Base-by-base conservation (phyloP, 2,797 vertebrate species). In the Antennarius maculatus region DNA sequence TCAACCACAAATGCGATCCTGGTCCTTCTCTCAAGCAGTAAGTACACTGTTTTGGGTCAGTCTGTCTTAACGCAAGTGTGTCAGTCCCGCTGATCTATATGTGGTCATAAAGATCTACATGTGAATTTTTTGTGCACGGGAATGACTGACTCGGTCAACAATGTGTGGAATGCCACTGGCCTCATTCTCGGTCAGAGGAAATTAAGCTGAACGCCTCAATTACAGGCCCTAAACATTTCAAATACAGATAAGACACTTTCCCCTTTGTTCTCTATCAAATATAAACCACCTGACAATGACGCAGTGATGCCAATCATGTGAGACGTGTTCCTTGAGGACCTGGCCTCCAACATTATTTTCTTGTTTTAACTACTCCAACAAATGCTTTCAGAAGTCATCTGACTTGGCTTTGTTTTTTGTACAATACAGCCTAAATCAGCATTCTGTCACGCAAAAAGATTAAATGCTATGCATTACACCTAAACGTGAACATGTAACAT, bases 11-110 rank as follows among this genome's bases (percentile, higher is more conserved):
- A 83, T 92, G 46, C 85, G 92, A 63, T 93, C 93, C 84, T 94
- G 93, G 93, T 94, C 94, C 51, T 94, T 94, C 81, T 95, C 94
- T 71, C 94, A 94, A 89, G 94, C 94, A 52, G 94, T 94, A 90
- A 93, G 94, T 89, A 82, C 2, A 17, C 9, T 50, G 13, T 53
- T 18, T 41, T n/a, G n/a, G 23, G 27, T 47, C 23, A 37, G 45
- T 62, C 12, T 27, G 50, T 27, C 17, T 28, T 11, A 61, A 53
- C 3, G 10, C 2, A 15, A 64, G 48, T 3, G 34, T 7, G 42
- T 63, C 47, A 39, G 0, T 58, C 54, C 39, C 2, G 41, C 39
- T 31, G 6, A 54, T 57, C 37, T 42, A 16, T 27, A 7, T 55
- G 72, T 42, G 54, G 46, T 28, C 31, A 43, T 52, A n/a, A n/a